Evolutionary conservation across 2,888 invertebrate species (phyloP).

Genomic region (Sycophila texana): DNA sequence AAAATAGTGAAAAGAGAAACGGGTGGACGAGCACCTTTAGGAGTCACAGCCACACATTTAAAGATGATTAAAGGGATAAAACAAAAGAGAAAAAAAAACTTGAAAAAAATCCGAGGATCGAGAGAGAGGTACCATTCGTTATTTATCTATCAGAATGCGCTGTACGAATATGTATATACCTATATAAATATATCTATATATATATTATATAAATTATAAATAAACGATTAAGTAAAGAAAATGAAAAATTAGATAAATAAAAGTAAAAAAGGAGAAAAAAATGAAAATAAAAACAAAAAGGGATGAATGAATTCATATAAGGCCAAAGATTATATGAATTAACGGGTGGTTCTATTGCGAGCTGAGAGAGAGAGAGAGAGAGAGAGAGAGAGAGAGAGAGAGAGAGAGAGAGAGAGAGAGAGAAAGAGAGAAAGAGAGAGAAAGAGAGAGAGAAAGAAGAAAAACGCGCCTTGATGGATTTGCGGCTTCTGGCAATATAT

Average conservation of each 20-base stretch:
- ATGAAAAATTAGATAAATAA: conserved; percentile 27
- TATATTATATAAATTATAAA: conserved; percentile 54
- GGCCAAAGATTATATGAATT: conserved; percentile 53
- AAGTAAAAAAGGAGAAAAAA: conserved; percentile 22
- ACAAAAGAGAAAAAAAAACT: not conserved
- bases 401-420: conserved; percentile 38
- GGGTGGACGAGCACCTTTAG: conserved; percentile 15
- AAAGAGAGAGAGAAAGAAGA: conserved; percentile 35
- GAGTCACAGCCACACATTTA: not conserved
- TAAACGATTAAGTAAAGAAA: conserved; percentile 47
- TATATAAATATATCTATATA: conserved; percentile 59
- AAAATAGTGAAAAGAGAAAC: not conserved
- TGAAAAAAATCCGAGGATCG: conserved; percentile 8
- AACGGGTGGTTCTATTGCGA: conserved; percentile 34
- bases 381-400: conserved; percentile 36
- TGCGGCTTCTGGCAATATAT: conserved; percentile 59
- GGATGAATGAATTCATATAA: conserved; percentile 55
- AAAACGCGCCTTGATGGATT: conserved; percentile 57
- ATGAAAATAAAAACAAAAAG: conserved; percentile 26
- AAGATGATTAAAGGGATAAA: not conserved
- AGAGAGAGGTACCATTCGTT: conserved; percentile 48
- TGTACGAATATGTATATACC: conserved; percentile 59
- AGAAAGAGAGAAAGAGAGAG: conserved; percentile 36
- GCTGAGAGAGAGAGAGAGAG: conserved; percentile 32
- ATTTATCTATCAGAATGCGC: conserved; percentile 54